Evolutionary conservation across 1,140 invertebrate species (phyloP).

Genomic region (Pentalonia nigronervosa): DNA sequence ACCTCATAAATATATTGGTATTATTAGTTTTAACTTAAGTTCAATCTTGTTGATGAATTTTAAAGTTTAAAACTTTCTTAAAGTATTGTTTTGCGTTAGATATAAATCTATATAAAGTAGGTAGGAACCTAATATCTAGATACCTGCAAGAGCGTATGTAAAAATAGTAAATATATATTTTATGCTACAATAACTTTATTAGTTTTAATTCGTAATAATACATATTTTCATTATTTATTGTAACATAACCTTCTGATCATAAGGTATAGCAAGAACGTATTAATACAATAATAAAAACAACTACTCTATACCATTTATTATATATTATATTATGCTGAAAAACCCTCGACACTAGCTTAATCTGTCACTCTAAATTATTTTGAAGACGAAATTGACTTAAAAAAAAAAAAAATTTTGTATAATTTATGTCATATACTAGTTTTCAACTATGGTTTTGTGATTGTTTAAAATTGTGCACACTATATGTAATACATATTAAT

Average conservation of each 20-base stretch:
- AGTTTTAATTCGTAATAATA: background rate
- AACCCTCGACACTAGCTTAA: background rate
- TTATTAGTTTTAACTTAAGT: constrained; percentile 11
- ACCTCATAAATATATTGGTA: constrained; percentile 6
- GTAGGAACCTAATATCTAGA: background rate
- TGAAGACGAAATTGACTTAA: background rate
- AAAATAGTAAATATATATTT: background rate
- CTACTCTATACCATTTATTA: background rate
- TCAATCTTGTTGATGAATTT: background rate
- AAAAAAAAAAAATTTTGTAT: too few relatives aligned
- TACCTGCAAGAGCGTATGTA: background rate
- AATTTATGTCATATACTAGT: background rate
- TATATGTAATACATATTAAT: too few relatives aligned
- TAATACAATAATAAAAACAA: background rate
- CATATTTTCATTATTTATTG: background rate
- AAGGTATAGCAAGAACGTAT: background rate
- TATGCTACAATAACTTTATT: background rate
- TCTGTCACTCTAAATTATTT: background rate
- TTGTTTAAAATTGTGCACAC: background rate
- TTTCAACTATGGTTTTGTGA: background rate
- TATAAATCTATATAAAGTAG: background rate
- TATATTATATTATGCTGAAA: background rate
- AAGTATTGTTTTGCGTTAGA: background rate
- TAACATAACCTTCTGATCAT: background rate
- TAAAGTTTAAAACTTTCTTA: background rate